phyloP scores from a whole-genome alignment of 2,888 invertebrate genomes.

The Lepidocyrtinus sp. region DNA sequence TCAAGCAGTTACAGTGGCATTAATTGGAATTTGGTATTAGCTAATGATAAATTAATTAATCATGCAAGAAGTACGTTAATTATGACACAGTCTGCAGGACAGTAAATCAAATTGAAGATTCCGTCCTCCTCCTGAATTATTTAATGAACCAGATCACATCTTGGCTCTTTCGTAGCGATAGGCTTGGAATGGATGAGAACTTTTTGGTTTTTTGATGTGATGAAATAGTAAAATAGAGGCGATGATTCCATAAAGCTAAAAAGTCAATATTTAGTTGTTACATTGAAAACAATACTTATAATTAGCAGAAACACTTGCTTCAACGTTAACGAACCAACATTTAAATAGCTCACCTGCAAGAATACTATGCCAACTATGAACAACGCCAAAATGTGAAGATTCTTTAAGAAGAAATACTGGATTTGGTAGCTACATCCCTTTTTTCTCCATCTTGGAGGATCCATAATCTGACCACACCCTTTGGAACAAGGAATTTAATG shows the following conservation, averaged over 20 bases:
- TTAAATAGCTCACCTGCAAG: conserved; percentile 76
- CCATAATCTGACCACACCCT: conserved; percentile 72
- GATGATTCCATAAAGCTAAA: conserved; percentile 82
- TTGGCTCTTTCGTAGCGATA: conserved; percentile 72
- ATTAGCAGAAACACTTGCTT: not conserved
- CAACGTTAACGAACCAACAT: not conserved
- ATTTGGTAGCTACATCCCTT: conserved; percentile 86
- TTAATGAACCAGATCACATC: too few species aligned
- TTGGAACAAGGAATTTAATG: conserved; percentile 26
- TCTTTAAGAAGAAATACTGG: conserved; percentile 83
- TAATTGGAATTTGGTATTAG: too few species aligned
- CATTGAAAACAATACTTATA: not conserved
- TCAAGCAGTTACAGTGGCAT: too few species aligned
- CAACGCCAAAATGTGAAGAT: conserved; percentile 85
- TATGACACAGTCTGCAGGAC: too few species aligned
- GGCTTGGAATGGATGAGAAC: conserved; percentile 81
- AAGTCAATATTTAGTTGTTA: conserved; percentile 62
- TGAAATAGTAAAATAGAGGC: conserved; percentile 84
- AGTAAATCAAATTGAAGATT: too few species aligned
- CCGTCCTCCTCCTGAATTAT: too few species aligned
- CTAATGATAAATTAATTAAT: too few species aligned
- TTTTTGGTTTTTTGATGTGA: conserved; percentile 70
- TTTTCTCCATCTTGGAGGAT: conserved; percentile 77
- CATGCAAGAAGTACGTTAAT: too few species aligned
- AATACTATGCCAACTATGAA: conserved; percentile 84